Evolutionary conservation across 1,140 invertebrate genomes (phyloP).

Genomic region (Micrasema longulum): DNA sequence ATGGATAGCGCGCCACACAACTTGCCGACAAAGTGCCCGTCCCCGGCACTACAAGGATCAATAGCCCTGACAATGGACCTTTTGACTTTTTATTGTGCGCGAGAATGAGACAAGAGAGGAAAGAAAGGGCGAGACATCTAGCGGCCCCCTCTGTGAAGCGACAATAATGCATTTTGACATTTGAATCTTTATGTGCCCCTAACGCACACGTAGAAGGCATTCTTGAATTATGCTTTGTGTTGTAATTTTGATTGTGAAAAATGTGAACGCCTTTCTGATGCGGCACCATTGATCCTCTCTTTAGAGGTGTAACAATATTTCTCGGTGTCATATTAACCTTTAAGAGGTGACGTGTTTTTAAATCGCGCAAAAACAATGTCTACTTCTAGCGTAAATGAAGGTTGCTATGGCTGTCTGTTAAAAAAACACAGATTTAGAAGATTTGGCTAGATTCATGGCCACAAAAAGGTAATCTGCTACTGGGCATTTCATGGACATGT

Average conservation of each 20-base stretch:
- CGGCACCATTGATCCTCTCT: constrained; percentile 39
- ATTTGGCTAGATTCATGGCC: no score
- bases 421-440: no score
- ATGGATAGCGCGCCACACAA: constrained; percentile 16
- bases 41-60: constrained; percentile 41
- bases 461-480: no score
- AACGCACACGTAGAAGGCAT: constrained; percentile 46
- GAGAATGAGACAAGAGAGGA: constrained; percentile 35
- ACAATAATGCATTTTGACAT: constrained; percentile 50
- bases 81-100: constrained; percentile 46
- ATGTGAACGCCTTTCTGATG: constrained; percentile 46
- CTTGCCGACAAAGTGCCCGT: constrained; percentile 43
- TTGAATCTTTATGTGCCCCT: constrained; percentile 48
- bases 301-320: constrained; percentile 37
- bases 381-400: neutral
- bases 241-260: constrained; percentile 52
- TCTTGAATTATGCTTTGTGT: constrained; percentile 50
- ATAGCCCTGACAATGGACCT: constrained; percentile 42
- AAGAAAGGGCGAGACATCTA: constrained; percentile 30
- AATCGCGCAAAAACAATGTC: constrained; percentile 6
- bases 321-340: constrained; percentile 41
- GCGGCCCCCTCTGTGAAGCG: constrained; percentile 46
- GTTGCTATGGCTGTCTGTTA: no score
- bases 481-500: no score
- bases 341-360: constrained; percentile 23